Percentiles rank a stretch among this genome's conserved stretches.
phyloP scores from a whole-genome alignment of 2,797 vertebrate species.

The Euthynnus affinis region DNA sequence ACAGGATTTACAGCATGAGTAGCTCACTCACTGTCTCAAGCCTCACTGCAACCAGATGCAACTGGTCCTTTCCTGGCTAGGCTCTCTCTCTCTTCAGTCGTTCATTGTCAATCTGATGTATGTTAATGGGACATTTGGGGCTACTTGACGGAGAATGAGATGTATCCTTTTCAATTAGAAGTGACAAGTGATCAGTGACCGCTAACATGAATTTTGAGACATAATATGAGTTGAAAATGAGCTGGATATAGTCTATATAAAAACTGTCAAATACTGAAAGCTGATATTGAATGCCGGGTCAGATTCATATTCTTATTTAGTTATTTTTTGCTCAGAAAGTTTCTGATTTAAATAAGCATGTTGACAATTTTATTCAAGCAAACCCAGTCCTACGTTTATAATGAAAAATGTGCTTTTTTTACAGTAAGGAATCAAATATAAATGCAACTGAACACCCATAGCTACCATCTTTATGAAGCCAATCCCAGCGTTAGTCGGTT shows the following conservation, averaged over 20 bases:
- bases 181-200: neutral
- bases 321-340: too few species aligned
- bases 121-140: neutral
- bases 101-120: neutral
- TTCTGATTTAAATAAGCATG: too few species aligned
- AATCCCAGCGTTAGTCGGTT: too few species aligned
- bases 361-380: too few species aligned
- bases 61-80: neutral
- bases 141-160: neutral
- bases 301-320: too few species aligned
- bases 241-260: neutral
- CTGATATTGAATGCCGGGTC: neutral
- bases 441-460: too few species aligned
- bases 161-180: neutral
- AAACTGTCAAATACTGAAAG: neutral
- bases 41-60: conserved; percentile 9
- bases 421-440: too few species aligned
- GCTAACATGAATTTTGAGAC: neutral
- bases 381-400: too few species aligned
- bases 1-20: conserved; percentile 65
- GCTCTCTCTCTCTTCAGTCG: neutral
- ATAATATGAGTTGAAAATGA: neutral
- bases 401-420: too few species aligned
- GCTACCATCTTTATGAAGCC: too few species aligned
- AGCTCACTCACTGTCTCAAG: conserved; percentile 20